Percentiles rank a stretch among this genome's conserved stretches.
Conservation (phyloP, 2,888 invertebrate genomes). For the Cheilosia pagana region DNA sequence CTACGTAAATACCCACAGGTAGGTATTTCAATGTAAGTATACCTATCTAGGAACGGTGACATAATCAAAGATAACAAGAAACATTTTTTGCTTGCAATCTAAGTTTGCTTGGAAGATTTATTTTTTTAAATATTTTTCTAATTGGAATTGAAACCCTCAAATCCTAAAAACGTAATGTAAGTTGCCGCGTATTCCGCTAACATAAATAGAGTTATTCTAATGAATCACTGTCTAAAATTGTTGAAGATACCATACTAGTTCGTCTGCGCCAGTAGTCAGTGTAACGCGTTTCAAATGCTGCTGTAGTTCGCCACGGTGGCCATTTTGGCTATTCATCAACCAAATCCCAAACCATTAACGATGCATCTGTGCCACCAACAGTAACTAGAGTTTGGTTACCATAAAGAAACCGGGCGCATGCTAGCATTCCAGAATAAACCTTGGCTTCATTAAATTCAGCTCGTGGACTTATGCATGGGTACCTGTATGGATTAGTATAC, state of each 20-base stretch:
- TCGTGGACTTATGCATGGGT: conserved; percentile 93
- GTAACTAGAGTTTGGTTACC: conserved; percentile 94
- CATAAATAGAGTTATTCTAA: conserved; percentile 77
- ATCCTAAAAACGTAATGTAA: conserved; percentile 38
- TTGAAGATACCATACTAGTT: conserved; percentile 81
- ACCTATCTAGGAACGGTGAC: no score
- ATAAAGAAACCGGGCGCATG: conserved; percentile 91
- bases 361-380: conserved; percentile 94
- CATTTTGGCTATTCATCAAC: conserved; percentile 85
- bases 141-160: conserved; percentile 18
- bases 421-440: conserved; percentile 92
- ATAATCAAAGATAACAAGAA: conserved; percentile 9
- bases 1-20: no score
- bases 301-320: conserved; percentile 82
- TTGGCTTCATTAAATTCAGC: conserved; percentile 95
- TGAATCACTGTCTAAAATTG: conserved; percentile 82
- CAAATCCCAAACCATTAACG: conserved; percentile 95
- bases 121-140: conserved; percentile 12
- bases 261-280: conserved; percentile 82
- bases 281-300: conserved; percentile 80
- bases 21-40: no score
- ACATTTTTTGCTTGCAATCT: conserved; percentile 10
- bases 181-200: conserved; percentile 1
- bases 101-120: conserved; percentile 47
- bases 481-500: conserved; percentile 84